Evolutionary conservation across 2,888 invertebrate species (phyloP).

Genomic region (Cantharis nigra): DNA sequence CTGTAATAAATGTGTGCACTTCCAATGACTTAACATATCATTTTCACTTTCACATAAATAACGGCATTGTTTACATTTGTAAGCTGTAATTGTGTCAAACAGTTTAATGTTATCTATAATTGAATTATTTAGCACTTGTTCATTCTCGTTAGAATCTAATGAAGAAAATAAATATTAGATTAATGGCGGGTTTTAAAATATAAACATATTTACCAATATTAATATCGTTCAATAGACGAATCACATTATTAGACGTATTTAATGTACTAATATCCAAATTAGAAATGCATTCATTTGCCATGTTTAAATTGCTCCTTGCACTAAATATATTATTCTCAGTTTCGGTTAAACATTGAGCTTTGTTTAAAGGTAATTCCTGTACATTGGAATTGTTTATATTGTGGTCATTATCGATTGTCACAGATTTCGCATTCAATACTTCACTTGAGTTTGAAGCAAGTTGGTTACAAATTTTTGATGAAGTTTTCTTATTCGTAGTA

Average conservation of each 20-base stretch:
- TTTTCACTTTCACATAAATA: constrained; percentile 46
- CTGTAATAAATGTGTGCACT: constrained; percentile 36
- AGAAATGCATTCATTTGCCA: background rate
- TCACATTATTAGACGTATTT: background rate
- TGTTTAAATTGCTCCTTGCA: background rate
- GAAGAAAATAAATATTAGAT: background rate
- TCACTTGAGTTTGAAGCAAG: background rate
- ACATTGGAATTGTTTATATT: background rate
- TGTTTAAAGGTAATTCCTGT: background rate
- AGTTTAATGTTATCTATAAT: background rate
- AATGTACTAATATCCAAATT: background rate
- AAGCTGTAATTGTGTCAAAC: constrained; percentile 43
- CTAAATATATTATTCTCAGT: background rate
- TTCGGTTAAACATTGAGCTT: background rate
- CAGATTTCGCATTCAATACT: constrained; percentile 14
- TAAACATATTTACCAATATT: background rate
- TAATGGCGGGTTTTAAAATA: background rate
- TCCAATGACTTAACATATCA: constrained; percentile 47
- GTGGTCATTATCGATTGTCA: background rate
- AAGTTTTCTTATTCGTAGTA: background rate
- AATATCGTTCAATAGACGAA: background rate
- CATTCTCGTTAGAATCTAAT: background rate
- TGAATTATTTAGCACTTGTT: background rate
- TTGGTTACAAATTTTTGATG: background rate
- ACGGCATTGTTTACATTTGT: constrained; percentile 51